A percentile compares a stretch with the other conserved stretches of the same genome.
These are phyloP conservation scores for Empis stercorea DNA, from an alignment of 2,888 invertebrate species.

Conservation along the genomic window DNA sequence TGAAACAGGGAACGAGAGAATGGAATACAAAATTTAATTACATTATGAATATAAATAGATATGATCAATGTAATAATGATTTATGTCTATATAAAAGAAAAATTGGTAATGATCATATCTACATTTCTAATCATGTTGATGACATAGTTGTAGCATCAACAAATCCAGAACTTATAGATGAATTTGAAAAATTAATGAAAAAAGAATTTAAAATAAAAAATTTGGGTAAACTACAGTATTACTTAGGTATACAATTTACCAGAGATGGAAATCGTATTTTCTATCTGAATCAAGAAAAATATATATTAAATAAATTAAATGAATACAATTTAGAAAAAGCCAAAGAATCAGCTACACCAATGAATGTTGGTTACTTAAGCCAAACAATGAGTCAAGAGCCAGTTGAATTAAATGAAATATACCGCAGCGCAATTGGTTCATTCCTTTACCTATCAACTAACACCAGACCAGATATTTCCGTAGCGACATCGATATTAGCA, in stretches of 20 bases:
- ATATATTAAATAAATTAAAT: slow-evolving; percentile 3
- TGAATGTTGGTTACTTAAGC: slow-evolving; percentile 4
- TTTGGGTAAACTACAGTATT: background rate
- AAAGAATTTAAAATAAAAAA: background rate
- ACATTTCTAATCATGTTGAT: background rate
- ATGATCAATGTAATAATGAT: background rate
- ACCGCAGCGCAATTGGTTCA: slow-evolving; percentile 15
- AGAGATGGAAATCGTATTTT: slow-evolving; percentile 1
- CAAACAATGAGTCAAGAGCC: background rate
- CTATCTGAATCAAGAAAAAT: background rate
- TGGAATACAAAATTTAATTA: slow-evolving; percentile 1
- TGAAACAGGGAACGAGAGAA: slow-evolving; percentile 1
- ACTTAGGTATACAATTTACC: background rate
- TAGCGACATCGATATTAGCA: slow-evolving; percentile 10
- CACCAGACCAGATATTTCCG: slow-evolving; percentile 16
- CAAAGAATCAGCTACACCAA: slow-evolving; percentile 4
- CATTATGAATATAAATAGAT: background rate
- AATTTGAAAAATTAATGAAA: background rate
- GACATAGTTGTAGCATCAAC: background rate
- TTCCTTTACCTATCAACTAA: slow-evolving; percentile 15
- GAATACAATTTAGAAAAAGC: slow-evolving; percentile 4
- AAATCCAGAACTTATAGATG: background rate
- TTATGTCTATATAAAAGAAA: background rate
- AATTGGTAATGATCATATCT: background rate
- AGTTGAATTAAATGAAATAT: slow-evolving; percentile 6